Percentiles rank a stretch among this genome's conserved stretches.
phyloP scores from a whole-genome alignment of 2,113 vertebrate species.

The Stigmatopora nigra region DNA sequence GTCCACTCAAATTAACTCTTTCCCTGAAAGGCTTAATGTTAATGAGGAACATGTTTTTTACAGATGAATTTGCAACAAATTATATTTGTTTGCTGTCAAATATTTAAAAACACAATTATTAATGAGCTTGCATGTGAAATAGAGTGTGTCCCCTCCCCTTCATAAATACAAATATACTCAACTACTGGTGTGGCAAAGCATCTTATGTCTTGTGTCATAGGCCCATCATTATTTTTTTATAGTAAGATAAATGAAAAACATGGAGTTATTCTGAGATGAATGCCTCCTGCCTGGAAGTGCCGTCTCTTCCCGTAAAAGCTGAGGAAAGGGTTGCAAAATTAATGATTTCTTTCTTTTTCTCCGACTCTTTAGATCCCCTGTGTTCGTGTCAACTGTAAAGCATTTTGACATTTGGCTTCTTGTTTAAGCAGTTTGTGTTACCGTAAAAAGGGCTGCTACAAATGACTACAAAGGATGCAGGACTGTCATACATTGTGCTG shows the following conservation, averaged over 20 bases:
- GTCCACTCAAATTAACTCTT: too few species aligned
- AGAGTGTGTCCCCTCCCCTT: constrained; percentile 3
- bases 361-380: constrained; percentile 44
- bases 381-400: constrained; percentile 56
- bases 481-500: constrained; percentile 23
- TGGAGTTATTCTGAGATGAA: constrained; percentile 24
- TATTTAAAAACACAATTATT: too few species aligned
- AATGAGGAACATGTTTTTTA: too few species aligned
- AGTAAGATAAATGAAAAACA: constrained; percentile 31
- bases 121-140: background rate
- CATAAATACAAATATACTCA: constrained; percentile 1
- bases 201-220: constrained; percentile 3
- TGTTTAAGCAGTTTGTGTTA: constrained; percentile 52
- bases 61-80: background rate
- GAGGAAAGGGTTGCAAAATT: constrained; percentile 56
- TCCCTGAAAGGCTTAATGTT: too few species aligned
- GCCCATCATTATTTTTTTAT: constrained; percentile 9
- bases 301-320: constrained; percentile 21
- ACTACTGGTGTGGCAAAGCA: background rate
- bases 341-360: constrained; percentile 60
- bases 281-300: constrained; percentile 18
- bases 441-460: constrained; percentile 29
- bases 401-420: constrained; percentile 53
- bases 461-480: constrained; percentile 44
- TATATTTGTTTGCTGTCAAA: too few species aligned